phyloP scores from a whole-genome alignment of 2,113 vertebrate species.

The Cynopterus brachyotis region DNA sequence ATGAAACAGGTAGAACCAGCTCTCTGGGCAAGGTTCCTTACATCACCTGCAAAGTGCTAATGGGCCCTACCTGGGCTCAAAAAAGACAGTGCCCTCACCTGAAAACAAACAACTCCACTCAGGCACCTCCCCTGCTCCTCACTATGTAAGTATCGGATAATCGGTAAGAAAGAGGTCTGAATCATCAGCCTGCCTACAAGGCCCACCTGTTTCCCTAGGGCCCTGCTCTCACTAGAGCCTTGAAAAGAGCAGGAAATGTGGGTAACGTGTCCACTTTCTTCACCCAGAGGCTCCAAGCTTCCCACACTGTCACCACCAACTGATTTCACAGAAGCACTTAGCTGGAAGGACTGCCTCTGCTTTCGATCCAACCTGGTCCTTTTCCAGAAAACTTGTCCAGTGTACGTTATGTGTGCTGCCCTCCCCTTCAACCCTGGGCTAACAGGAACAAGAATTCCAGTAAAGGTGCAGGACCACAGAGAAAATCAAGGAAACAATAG shows the following conservation, averaged over 20 bases:
- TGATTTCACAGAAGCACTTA: background rate
- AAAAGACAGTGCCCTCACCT: background rate
- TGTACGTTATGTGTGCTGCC: background rate
- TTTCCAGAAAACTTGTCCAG: background rate
- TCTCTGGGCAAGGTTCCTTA: background rate
- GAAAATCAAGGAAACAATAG: background rate
- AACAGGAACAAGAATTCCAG: background rate
- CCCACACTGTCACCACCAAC: too few species aligned
- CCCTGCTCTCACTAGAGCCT: background rate
- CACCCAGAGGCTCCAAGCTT: background rate
- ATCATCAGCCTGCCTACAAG: background rate
- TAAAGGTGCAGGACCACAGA: background rate
- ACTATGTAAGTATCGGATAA: background rate
- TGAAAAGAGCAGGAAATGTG: background rate
- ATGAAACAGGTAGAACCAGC: background rate
- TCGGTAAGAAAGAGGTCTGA: background rate
- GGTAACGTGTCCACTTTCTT: rapidly evolving
- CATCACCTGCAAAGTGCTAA: background rate
- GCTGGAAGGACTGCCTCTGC: background rate
- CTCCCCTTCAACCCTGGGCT: background rate
- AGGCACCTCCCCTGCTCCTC: background rate
- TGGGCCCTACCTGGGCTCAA: background rate
- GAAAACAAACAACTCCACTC: background rate
- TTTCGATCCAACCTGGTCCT: background rate
- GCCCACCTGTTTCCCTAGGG: background rate